A percentile compares a stretch with the other conserved stretches of the same genome.
Conservation (phyloP, 2,113 vertebrate species). For the Ophthalmolycus amberensis region DNA sequence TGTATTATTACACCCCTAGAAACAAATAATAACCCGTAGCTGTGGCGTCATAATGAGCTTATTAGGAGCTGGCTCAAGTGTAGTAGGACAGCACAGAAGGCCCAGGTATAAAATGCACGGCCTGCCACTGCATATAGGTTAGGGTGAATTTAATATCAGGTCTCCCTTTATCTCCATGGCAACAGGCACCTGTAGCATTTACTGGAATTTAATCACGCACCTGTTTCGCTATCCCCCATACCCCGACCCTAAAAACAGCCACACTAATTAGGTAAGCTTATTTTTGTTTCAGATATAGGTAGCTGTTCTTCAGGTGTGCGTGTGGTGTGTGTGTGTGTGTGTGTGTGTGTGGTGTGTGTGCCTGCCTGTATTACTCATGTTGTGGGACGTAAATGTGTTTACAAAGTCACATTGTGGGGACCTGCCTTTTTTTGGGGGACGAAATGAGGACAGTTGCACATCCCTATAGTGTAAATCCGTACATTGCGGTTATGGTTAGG, state of each 20-base stretch:
- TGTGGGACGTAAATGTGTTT: conserved; percentile 14
- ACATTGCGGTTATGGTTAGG: neutral
- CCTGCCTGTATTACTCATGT: neutral
- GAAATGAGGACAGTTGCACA: neutral
- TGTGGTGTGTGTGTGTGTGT: conserved; percentile 43
- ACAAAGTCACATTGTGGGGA: neutral
- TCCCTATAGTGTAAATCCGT: neutral
- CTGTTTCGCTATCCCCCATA: conserved; percentile 52
- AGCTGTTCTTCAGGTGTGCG: conserved; percentile 39
- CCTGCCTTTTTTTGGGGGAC: neutral
- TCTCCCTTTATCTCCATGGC: conserved; percentile 60
- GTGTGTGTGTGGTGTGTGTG: neutral
- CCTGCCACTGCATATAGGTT: neutral
- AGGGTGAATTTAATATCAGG: conserved; percentile 33
- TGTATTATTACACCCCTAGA: no score
- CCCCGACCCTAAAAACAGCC: conserved; percentile 41
- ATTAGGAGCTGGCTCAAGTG: no score
- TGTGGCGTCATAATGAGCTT: no score
- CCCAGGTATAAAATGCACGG: no score
- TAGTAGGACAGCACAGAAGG: no score
- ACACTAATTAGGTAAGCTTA: conserved; percentile 63
- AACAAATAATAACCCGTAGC: no score
- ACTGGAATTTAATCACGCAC: conserved; percentile 62
- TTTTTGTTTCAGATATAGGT: conserved; percentile 53
- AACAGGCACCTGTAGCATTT: conserved; percentile 50